phyloP scores from a whole-genome alignment of 2,113 vertebrate species.

The Scartelaos histophorus region DNA sequence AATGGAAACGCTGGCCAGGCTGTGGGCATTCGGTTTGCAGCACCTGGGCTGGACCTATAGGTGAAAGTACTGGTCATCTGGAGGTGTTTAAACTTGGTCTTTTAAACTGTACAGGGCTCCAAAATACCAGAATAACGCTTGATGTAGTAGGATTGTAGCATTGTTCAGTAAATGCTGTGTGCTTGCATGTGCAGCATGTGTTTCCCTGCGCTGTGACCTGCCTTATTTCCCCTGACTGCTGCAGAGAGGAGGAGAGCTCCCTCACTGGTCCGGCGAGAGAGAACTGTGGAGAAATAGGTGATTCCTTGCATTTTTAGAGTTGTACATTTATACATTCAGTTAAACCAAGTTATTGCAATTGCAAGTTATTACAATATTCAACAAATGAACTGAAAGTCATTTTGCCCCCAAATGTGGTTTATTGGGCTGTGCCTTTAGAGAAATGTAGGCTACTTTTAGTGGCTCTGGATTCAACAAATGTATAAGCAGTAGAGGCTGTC shows the following conservation, averaged over 20 bases:
- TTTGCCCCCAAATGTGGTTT: no score
- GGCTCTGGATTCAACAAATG: neutral
- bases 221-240: neutral
- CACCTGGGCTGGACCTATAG: constrained; percentile 51
- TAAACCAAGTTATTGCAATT: constrained; percentile 53
- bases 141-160: neutral
- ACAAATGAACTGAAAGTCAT: constrained; percentile 22
- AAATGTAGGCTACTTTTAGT: no score
- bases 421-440: no score
- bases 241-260: neutral
- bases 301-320: constrained; percentile 46
- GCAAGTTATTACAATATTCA: constrained; percentile 54
- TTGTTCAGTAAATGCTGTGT: neutral
- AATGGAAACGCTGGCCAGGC: constrained; percentile 75
- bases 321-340: constrained; percentile 46
- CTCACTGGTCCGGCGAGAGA: constrained; percentile 33
- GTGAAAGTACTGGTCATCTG: constrained; percentile 5
- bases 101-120: neutral
- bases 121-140: neutral
- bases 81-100: neutral
- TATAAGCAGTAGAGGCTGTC: neutral
- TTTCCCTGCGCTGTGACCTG: neutral
- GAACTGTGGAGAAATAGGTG: constrained; percentile 41
- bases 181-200: neutral
- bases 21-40: constrained; percentile 55